Conservation (phyloP, 2,888 invertebrate genomes). For the Aleiodes alternator region DNA sequence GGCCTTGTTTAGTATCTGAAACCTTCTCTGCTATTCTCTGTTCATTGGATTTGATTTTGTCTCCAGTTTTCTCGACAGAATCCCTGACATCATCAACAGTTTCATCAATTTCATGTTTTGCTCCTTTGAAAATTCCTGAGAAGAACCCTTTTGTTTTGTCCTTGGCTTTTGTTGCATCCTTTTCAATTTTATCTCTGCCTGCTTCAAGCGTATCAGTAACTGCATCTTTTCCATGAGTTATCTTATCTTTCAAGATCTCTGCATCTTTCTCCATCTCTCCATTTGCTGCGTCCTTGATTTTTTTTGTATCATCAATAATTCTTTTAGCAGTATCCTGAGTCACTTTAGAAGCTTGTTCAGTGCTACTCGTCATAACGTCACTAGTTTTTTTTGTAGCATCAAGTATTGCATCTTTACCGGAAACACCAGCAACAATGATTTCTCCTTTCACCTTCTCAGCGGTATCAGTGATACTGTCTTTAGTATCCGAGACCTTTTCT, state of each 20-base stretch:
- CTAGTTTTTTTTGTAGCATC: too few relatives aligned
- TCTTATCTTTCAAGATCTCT: conserved; percentile 46
- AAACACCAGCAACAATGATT: conserved; percentile 21
- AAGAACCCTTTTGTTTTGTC: conserved; percentile 56
- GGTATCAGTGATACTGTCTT: not conserved
- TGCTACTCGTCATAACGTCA: too few relatives aligned
- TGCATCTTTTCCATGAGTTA: conserved; percentile 40
- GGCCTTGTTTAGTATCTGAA: conserved; percentile 53
- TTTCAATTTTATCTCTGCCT: conserved; percentile 67
- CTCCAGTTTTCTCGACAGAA: conserved; percentile 49
- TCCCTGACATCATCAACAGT: conserved; percentile 44
- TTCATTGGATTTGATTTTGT: conserved; percentile 51
- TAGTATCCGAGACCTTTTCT: not conserved
- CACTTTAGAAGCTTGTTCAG: too few relatives aligned
- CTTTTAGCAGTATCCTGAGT: conserved; percentile 51
- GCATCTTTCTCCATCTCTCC: conserved; percentile 43
- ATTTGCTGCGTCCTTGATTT: conserved; percentile 35
- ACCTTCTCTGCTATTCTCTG: conserved; percentile 59
- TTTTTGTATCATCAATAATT: conserved; percentile 31
- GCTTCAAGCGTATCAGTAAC: conserved; percentile 41
- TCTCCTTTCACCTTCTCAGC: conserved; percentile 18
- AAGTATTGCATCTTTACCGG: conserved; percentile 4
- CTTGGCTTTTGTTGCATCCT: conserved; percentile 55
- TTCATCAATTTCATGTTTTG: conserved; percentile 48
- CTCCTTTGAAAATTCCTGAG: conserved; percentile 57